Evolutionary conservation across 2,797 vertebrate species (phyloP), one percentile per base, ranked within the genome.

Genomic region (Selene dorsalis): DNA sequence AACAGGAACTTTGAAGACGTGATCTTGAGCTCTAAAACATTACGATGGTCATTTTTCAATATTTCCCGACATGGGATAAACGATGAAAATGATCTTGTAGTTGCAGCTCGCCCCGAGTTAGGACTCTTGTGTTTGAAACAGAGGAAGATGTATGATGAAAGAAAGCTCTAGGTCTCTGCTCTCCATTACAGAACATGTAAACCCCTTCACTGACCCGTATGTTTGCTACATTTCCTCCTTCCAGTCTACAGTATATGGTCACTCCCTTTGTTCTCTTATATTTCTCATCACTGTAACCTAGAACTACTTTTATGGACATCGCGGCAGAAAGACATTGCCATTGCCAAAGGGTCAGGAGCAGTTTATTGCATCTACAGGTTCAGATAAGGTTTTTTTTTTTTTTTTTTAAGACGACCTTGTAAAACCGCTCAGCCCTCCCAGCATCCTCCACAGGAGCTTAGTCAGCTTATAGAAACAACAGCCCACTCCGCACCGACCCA

Each of bases 361-460:
- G 41, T 77, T 78, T 74, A 69, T 85, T 22, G 43, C 58, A 53
- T 77, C 62, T 20, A 11, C 53, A 65, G 82, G 73, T 77, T 80
- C 62, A 83, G 83, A 81, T 80, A 61, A 75, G 50, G 72, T 77
- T 82, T 76, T 73, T 64, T 50, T 67, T n/a, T n/a, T n/a, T 79
- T 77, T 82, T 76, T 73, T 64, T 50, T 67, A 78, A 84, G 84
- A 75, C 50, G 58, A 74, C 77, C 82, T 73, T 82, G 75, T 80
- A 86, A 86, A 89, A 82, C 81, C 77, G 62, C 80, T 80, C 62
- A 70, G 75, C 52, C 68, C 62, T 88, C 79, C 73, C 85, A 73
- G 53, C 77, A 79, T 89, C 79, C 79, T 75, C n/a, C 12, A n/a
- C n/a, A 75, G 87, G 85, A 91, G 75, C 78, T 83, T 45, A 53